Percentiles rank a stretch among this genome's conserved stretches.
Evolutionary conservation across 2,888 invertebrate genomes (phyloP).

Genomic region (Selenia dentaria): DNA sequence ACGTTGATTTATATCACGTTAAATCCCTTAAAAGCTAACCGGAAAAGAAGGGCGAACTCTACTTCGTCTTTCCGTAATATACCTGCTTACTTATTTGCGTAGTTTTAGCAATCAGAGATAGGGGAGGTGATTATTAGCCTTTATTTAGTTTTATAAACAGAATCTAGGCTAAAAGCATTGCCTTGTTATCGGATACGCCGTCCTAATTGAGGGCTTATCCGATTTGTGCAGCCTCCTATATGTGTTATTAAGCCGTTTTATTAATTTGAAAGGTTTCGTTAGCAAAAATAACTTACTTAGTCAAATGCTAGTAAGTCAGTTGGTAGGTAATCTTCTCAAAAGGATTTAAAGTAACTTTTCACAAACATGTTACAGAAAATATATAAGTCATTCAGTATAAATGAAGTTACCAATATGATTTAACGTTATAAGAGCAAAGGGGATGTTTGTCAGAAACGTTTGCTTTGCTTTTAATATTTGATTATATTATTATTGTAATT

Average conservation of each 20-base stretch:
- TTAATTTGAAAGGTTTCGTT: neutral
- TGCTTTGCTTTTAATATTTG: too few species aligned
- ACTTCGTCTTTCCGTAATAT: slow-evolving; percentile 13
- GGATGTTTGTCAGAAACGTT: too few species aligned
- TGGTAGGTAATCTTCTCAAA: too few species aligned
- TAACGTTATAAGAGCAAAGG: too few species aligned
- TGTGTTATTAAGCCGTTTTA: neutral
- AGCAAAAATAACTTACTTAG: too few species aligned
- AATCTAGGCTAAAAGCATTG: slow-evolving; percentile 15
- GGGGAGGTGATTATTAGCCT: slow-evolving; percentile 14
- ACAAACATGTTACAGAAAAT: too few species aligned
- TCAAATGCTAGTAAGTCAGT: too few species aligned
- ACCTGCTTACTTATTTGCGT: slow-evolving; percentile 9
- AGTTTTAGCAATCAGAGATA: slow-evolving; percentile 2
- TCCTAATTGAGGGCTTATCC: neutral
- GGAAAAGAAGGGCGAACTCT: slow-evolving; percentile 8
- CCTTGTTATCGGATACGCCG: slow-evolving; percentile 11
- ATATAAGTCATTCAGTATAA: too few species aligned
- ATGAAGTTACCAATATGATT: too few species aligned
- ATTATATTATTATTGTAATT: too few species aligned
- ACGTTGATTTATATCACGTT: too few species aligned
- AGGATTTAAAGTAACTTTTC: too few species aligned
- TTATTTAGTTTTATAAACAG: slow-evolving; percentile 16
- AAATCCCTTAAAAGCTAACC: slow-evolving; percentile 22
- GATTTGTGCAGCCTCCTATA: neutral